A percentile compares a stretch with the other conserved stretches of the same genome.
These are phyloP conservation scores for Xiphorhynchus elegans DNA, from an alignment of 2,113 vertebrate genomes.

Conservation along the genomic window DNA sequence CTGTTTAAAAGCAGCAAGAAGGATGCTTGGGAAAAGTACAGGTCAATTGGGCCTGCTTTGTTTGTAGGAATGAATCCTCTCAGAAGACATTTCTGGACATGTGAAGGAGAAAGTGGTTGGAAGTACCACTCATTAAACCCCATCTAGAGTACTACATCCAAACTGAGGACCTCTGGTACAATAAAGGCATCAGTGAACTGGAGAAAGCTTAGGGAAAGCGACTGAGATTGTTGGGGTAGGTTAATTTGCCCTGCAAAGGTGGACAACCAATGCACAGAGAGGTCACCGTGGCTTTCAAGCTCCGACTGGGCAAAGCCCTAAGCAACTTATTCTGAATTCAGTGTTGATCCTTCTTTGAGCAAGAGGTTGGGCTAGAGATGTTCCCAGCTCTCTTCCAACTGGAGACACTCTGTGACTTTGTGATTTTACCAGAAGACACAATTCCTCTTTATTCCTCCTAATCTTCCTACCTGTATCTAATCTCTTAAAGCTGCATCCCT, in stretches of 20 bases:
- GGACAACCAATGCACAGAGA: not conserved
- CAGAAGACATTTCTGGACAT: not conserved
- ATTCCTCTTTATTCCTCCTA: not conserved
- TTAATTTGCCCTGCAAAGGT: not conserved
- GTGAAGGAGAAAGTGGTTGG: not conserved
- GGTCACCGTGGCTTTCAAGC: not conserved
- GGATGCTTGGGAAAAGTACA: not conserved
- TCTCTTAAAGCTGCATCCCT: not conserved
- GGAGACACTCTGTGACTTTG: not conserved
- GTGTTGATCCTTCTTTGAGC: not conserved
- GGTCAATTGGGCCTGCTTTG: not conserved
- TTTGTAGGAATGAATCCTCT: not conserved
- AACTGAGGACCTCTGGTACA: not conserved
- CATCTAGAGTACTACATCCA: not conserved
- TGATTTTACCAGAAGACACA: not conserved
- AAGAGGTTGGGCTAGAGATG: not conserved
- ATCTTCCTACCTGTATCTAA: not conserved
- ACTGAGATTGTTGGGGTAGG: not conserved
- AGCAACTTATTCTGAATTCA: not conserved
- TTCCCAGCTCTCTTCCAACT: not conserved
- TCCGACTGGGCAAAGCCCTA: not conserved
- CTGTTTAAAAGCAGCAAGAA: not conserved
- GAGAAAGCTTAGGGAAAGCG: not conserved
- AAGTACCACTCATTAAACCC: not conserved
- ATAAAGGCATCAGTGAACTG: not conserved